Conservation (phyloP, 1,140 invertebrate genomes). For the Drosophila eugracilis region DNA sequence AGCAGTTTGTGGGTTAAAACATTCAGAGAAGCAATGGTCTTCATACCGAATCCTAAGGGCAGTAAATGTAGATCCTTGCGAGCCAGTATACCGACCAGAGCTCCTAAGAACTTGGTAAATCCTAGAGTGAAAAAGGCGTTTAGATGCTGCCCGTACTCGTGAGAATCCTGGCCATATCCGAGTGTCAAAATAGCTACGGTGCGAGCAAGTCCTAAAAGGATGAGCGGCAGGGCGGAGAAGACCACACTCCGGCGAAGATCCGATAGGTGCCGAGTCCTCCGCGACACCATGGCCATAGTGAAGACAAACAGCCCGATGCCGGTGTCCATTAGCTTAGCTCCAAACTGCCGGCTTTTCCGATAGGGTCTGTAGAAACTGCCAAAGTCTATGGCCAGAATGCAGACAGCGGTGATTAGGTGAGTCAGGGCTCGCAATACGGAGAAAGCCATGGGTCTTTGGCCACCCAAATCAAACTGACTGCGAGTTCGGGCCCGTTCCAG, state of each 20-base stretch:
- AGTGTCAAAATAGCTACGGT: constrained; percentile 87
- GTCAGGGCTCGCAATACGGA: constrained; percentile 88
- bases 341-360: constrained; percentile 94
- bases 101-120: constrained; percentile 91
- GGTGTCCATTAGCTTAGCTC: constrained; percentile 96
- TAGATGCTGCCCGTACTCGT: constrained; percentile 98
- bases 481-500: constrained; percentile 35
- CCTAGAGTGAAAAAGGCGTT: constrained; percentile 98
- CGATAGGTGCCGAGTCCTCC: constrained; percentile 67
- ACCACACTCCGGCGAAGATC: constrained; percentile 70
- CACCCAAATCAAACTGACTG: constrained; percentile 58
- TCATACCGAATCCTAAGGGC: constrained; percentile 69
- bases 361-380: constrained; percentile 92
- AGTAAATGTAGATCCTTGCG: constrained; percentile 46
- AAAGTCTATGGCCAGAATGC: constrained; percentile 98
- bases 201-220: constrained; percentile 90
- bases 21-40: no score
- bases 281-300: constrained; percentile 91
- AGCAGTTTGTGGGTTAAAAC: constrained; percentile 80
- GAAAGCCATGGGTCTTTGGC: constrained; percentile 48
- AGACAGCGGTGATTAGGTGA: constrained; percentile 91
- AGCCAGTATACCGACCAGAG: constrained; percentile 53
- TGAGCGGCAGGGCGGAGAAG: constrained; percentile 86
- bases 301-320: constrained; percentile 96
- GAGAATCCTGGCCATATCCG: constrained; percentile 94